Evolutionary conservation across 2,113 vertebrate genomes (phyloP).

Genomic region (Callorhinus ursinus): DNA sequence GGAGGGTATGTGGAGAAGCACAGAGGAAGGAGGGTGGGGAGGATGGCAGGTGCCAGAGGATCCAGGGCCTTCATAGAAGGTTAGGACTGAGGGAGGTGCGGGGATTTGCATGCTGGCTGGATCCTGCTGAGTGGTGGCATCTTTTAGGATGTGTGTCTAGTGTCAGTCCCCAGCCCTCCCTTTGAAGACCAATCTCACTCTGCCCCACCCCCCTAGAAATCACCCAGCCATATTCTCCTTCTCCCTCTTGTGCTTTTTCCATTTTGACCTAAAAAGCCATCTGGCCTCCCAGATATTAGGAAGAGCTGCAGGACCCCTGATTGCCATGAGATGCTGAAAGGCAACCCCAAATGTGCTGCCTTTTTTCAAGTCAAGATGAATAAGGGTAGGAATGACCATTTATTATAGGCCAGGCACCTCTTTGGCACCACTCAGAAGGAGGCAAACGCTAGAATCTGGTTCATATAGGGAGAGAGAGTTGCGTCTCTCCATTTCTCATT

Average conservation of each 20-base stretch:
- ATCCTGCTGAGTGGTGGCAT: background rate
- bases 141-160: background rate
- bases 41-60: accelerated
- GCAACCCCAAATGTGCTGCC: background rate
- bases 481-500: background rate
- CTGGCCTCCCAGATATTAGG: slow-evolving; percentile 48
- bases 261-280: slow-evolving; percentile 44
- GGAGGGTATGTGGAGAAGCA: background rate
- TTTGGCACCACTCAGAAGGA: accelerated
- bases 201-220: background rate
- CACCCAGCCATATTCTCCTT: background rate
- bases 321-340: background rate
- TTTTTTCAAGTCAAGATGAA: slow-evolving; percentile 66
- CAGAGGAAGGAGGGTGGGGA: too few relatives aligned
- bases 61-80: background rate
- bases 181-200: background rate
- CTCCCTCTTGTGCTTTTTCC: background rate
- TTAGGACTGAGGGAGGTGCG: accelerated
- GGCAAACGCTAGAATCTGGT: background rate
- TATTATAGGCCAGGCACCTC: background rate
- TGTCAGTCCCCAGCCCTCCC: background rate
- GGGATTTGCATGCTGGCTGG: background rate
- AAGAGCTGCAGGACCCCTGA: background rate
- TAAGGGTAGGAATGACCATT: slow-evolving; percentile 65
- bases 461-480: background rate